These are phyloP conservation scores for Cryptus viduatorius DNA, from an alignment of 2,888 invertebrate species.

Conservation along the genomic window DNA sequence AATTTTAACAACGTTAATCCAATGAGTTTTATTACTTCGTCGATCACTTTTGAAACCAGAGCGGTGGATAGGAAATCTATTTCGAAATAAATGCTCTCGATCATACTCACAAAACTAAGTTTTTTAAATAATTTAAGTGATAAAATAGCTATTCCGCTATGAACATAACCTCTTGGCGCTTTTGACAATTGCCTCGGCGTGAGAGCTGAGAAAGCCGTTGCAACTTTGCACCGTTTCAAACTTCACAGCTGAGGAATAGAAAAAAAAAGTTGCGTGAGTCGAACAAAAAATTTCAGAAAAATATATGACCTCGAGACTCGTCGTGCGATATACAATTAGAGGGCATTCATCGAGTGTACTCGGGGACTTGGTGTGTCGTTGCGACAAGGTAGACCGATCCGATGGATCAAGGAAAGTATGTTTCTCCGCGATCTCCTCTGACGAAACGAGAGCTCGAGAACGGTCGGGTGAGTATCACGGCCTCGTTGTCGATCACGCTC, in stretches of 20 bases:
- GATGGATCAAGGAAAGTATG: conserved; percentile 56
- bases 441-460: conserved; percentile 53
- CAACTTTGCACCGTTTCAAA: too few relatives aligned
- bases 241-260: too few relatives aligned
- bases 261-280: neutral
- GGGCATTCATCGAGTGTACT: conserved; percentile 45
- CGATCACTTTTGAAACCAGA: too few relatives aligned
- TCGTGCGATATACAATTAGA: conserved; percentile 65
- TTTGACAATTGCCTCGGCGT: too few relatives aligned
- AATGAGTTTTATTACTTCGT: neutral
- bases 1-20: neutral
- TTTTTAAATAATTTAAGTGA: too few relatives aligned
- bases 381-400: conserved; percentile 14
- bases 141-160: too few relatives aligned
- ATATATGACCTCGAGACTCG: conserved; percentile 9
- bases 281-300: neutral
- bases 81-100: neutral
- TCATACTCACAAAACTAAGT: neutral
- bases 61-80: too few relatives aligned
- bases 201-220: too few relatives aligned
- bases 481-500: conserved; percentile 47
- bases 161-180: too few relatives aligned
- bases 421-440: conserved; percentile 47
- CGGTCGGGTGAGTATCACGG: conserved; percentile 47
- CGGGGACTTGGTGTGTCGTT: conserved; percentile 42